Percentiles rank a stretch among this genome's conserved stretches.
Conservation (phyloP, 2,797 vertebrate genomes). For the Buceros bicornis region DNA sequence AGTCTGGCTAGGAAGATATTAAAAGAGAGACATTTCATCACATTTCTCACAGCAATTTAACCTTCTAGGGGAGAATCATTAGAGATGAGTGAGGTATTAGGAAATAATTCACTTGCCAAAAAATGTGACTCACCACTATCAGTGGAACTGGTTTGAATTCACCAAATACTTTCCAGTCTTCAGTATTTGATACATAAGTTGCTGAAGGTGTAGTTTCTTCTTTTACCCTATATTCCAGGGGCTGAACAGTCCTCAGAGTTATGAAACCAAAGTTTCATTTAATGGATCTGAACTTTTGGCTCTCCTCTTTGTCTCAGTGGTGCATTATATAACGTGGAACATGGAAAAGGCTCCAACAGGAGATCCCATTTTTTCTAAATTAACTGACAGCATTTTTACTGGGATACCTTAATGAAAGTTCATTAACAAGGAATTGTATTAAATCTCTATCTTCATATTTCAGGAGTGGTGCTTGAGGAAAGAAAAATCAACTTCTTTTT, state of each 20-base stretch:
- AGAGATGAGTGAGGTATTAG: neutral
- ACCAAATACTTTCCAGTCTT: neutral
- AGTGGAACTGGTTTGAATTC: neutral
- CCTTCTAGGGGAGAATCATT: neutral
- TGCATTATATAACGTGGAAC: neutral
- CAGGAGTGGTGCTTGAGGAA: neutral
- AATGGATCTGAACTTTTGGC: neutral
- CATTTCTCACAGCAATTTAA: constrained; percentile 8
- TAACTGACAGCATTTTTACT: neutral
- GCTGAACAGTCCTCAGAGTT: neutral
- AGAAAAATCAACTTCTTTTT: neutral
- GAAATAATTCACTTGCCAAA: constrained; percentile 16
- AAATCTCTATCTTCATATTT: neutral
- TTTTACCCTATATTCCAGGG: neutral
- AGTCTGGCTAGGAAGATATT: constrained; percentile 19
- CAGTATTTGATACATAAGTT: neutral
- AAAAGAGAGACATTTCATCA: constrained; percentile 18
- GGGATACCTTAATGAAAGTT: neutral
- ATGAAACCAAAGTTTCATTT: neutral
- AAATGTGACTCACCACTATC: neutral
- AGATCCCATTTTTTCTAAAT: neutral
- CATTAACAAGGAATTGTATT: neutral
- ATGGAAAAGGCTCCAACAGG: neutral
- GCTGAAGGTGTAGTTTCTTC: neutral
- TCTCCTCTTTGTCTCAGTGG: neutral